Conservation (phyloP, 2,888 invertebrate species). For the Lottia gigantea region DNA sequence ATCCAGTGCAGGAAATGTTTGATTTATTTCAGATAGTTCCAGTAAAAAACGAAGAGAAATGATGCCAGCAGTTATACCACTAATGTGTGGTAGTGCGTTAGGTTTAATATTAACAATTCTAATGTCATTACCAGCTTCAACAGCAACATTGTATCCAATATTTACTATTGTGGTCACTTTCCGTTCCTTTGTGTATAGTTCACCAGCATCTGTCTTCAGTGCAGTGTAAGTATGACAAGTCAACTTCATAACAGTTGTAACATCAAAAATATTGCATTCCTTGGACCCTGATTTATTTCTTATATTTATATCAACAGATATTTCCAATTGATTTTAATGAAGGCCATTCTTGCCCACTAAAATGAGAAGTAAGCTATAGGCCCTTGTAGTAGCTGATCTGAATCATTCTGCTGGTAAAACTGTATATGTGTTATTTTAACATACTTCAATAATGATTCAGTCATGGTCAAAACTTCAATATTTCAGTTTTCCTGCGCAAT, state of each 20-base stretch:
- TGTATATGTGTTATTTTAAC: too few relatives aligned
- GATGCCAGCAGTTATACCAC: slow-evolving; percentile 47
- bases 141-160: slow-evolving; percentile 7
- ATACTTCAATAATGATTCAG: too few relatives aligned
- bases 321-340: too few relatives aligned
- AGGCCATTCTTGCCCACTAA: too few relatives aligned
- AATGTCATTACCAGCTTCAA: slow-evolving; percentile 30
- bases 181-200: slow-evolving; percentile 47
- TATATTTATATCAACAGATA: too few relatives aligned
- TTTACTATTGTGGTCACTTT: slow-evolving; percentile 45
- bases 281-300: too few relatives aligned
- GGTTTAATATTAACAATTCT: slow-evolving; percentile 37
- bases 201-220: slow-evolving; percentile 44
- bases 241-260: too few relatives aligned
- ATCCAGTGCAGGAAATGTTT: too few relatives aligned
- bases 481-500: slow-evolving; percentile 51
- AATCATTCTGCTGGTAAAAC: too few relatives aligned
- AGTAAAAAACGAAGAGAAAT: slow-evolving; percentile 35
- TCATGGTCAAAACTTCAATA: not conserved
- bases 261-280: too few relatives aligned
- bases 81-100: slow-evolving; percentile 36
- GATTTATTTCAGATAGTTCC: slow-evolving; percentile 30
- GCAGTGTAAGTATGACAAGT: slow-evolving; percentile 45
- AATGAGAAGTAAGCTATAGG: too few relatives aligned
- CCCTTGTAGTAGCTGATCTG: too few relatives aligned